phyloP scores from a whole-genome alignment of 2,888 invertebrate species.

The Drosophila diplacantha region DNA sequence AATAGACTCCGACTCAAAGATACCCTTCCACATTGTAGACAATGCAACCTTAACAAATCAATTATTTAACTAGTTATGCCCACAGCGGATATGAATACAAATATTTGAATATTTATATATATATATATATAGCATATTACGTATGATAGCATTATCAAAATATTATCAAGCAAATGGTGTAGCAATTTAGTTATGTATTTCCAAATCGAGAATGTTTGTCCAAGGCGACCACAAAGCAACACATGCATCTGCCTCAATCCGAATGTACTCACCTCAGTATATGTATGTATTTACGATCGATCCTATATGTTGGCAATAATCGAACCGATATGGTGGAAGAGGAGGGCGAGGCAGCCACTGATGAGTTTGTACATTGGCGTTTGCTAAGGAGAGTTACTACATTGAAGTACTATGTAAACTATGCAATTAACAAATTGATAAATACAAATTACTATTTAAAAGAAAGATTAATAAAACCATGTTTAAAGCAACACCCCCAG shows the following conservation, averaged over 20 bases:
- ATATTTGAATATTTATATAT: slow-evolving; percentile 39
- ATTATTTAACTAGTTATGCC: slow-evolving; percentile 46
- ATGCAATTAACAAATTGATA: slow-evolving; percentile 69
- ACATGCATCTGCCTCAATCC: slow-evolving; percentile 40
- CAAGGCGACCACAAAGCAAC: slow-evolving; percentile 37
- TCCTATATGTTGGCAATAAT: slow-evolving; percentile 38
- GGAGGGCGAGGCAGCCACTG: slow-evolving; percentile 26
- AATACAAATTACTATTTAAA: slow-evolving; percentile 51
- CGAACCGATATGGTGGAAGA: slow-evolving; percentile 19
- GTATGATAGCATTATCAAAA: slow-evolving; percentile 49
- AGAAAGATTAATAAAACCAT: slow-evolving; percentile 64
- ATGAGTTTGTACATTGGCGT: slow-evolving; percentile 36
- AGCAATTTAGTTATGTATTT: slow-evolving; percentile 65
- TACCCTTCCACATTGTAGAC: slow-evolving; percentile 40
- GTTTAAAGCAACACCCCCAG: slow-evolving; percentile 50
- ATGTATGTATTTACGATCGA: slow-evolving; percentile 32
- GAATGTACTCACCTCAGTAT: slow-evolving; percentile 35
- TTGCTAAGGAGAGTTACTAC: slow-evolving; percentile 35
- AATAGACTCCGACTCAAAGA: slow-evolving; percentile 36
- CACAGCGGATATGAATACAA: slow-evolving; percentile 35
- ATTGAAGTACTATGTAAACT: slow-evolving; percentile 47
- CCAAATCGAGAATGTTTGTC: slow-evolving; percentile 36
- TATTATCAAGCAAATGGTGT: slow-evolving; percentile 56
- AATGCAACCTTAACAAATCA: slow-evolving; percentile 34
- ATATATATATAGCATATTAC: slow-evolving; percentile 40